These are phyloP conservation scores for Calidris pygmaea DNA, from an alignment of 2,113 vertebrate species.

Conservation along the genomic window DNA sequence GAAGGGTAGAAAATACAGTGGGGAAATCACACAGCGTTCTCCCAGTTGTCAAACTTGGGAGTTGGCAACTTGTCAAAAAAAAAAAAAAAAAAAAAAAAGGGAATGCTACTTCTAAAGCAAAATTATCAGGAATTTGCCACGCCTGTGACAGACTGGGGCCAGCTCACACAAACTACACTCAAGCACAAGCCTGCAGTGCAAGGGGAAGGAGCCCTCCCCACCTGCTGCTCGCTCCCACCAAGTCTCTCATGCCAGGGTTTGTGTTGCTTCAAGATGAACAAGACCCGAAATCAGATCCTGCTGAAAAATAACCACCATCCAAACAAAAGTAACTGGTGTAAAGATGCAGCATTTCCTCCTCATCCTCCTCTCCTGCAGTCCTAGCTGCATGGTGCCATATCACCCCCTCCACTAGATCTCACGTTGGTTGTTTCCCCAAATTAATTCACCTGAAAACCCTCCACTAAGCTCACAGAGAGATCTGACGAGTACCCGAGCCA, in stretches of 20 bases:
- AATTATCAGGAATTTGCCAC: neutral
- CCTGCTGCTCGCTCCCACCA: neutral
- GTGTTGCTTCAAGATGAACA: neutral
- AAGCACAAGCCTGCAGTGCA: neutral
- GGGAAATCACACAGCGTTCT: neutral
- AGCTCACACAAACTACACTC: neutral
- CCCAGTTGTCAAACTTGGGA: neutral
- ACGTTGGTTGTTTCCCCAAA: accelerated
- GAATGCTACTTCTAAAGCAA: neutral
- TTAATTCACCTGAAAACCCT: neutral
- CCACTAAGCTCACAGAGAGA: neutral
- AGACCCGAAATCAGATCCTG: neutral
- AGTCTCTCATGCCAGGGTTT: accelerated
- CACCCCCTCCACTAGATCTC: neutral
- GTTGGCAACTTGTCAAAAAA: neutral
- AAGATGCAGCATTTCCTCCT: neutral
- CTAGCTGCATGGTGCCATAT: accelerated
- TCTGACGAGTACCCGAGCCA: neutral
- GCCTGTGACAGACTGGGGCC: neutral
- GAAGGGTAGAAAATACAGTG: neutral
- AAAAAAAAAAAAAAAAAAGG: neutral
- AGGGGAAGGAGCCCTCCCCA: neutral
- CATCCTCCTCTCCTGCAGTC: neutral
- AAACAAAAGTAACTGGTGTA: neutral
- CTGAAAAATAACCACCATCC: neutral